phyloP scores from a whole-genome alignment of 2,113 vertebrate species.

The Dipodomys spectabilis region DNA sequence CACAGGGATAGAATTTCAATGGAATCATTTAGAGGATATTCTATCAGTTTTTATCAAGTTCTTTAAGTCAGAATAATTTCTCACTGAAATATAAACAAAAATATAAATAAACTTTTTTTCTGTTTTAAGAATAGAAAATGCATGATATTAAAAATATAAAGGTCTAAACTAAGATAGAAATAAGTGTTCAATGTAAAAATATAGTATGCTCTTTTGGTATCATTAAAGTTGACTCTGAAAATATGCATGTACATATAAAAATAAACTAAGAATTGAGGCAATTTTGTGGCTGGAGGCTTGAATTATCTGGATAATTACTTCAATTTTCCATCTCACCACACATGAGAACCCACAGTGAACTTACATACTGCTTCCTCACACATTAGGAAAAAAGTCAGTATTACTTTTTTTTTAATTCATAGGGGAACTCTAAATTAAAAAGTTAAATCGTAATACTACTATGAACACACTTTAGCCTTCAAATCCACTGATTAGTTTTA shows the following conservation, averaged over 20 bases:
- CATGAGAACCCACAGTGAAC: slow-evolving; percentile 31
- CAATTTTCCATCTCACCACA: slow-evolving; percentile 65
- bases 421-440: not conserved
- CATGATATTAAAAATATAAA: not conserved
- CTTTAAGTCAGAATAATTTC: not conserved
- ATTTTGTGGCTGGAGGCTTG: slow-evolving; percentile 56
- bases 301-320: slow-evolving; percentile 74
- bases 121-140: not conserved
- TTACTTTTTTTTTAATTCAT: slow-evolving; percentile 56
- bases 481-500: slow-evolving; percentile 42
- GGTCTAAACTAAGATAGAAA: not conserved
- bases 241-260: not conserved
- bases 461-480: not conserved
- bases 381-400: not conserved
- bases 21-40: not conserved
- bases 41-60: not conserved
- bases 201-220: slow-evolving; percentile 15
- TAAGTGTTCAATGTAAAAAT: not conserved
- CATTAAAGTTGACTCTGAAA: slow-evolving; percentile 39
- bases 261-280: slow-evolving; percentile 52
- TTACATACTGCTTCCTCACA: not conserved
- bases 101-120: not conserved
- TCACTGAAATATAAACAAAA: not conserved
- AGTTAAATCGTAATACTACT: slow-evolving; percentile 13
- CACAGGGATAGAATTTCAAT: not conserved